A percentile compares a stretch with the other conserved stretches of the same genome.
Conservation (phyloP, 2,113 vertebrate species). For the Heptranchias perlo region DNA sequence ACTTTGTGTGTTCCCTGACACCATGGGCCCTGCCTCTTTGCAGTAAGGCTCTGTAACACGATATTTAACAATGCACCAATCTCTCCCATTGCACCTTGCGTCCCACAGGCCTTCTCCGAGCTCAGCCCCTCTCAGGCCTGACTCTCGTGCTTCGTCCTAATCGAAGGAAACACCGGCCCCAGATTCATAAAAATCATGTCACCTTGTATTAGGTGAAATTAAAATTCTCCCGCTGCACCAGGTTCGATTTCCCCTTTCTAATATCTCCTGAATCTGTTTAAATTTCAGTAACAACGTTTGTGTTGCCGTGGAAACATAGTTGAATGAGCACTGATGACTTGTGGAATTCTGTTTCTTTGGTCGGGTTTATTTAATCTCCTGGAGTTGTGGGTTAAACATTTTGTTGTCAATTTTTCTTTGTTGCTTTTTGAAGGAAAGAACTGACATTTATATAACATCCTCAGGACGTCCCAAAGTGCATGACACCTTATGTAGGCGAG, state of each 20-base stretch:
- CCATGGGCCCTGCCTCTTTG: too few relatives aligned
- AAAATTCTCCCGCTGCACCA: slow-evolving; percentile 48
- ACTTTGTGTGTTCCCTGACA: neutral
- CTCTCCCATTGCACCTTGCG: neutral
- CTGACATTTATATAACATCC: too few relatives aligned
- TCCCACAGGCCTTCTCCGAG: neutral
- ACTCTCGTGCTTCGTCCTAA: slow-evolving; percentile 43
- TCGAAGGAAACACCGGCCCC: slow-evolving; percentile 49
- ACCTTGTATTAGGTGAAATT: slow-evolving; percentile 51
- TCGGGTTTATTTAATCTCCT: too few relatives aligned
- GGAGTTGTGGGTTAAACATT: too few relatives aligned
- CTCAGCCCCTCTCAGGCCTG: neutral
- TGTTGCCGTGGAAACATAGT: slow-evolving; percentile 47
- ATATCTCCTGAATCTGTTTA: slow-evolving; percentile 52
- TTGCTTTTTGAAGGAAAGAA: too few relatives aligned
- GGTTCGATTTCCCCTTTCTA: slow-evolving; percentile 50
- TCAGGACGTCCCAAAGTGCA: too few relatives aligned
- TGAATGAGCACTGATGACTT: too few relatives aligned
- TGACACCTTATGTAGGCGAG: too few relatives aligned
- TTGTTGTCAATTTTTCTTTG: too few relatives aligned
- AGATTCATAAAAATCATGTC: slow-evolving; percentile 51
- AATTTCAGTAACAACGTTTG: slow-evolving; percentile 49
- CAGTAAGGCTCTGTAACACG: too few relatives aligned
- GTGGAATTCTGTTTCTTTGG: neutral
- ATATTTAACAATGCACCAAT: neutral